phyloP scores from a whole-genome alignment of 2,113 vertebrate species.

The Seriola rivoliana region DNA sequence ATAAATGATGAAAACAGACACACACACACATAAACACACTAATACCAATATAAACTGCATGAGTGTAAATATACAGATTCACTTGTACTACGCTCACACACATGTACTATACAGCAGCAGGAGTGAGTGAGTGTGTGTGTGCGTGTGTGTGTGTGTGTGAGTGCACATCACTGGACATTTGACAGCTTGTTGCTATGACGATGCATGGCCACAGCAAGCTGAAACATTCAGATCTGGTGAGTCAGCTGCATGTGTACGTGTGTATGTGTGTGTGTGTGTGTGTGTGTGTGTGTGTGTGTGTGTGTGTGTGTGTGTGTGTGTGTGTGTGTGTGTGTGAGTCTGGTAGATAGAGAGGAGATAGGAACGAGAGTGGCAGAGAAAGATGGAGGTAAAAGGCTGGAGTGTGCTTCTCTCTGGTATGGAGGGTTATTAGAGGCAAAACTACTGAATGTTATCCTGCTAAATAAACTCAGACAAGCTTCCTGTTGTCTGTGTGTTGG shows the following conservation, averaged over 20 bases:
- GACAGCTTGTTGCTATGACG: slow-evolving; percentile 46
- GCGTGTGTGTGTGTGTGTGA: not conserved
- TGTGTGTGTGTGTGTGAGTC: not conserved
- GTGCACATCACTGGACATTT: slow-evolving; percentile 14
- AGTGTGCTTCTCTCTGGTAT: too few species aligned
- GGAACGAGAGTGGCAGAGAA: not conserved
- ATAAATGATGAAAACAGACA: too few species aligned
- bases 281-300: not conserved
- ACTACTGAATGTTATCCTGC: too few species aligned
- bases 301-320: not conserved
- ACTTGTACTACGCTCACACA: not conserved
- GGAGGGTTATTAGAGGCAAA: too few species aligned
- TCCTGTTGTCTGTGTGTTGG: not conserved
- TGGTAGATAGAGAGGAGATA: not conserved
- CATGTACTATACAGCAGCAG: not conserved
- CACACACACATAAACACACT: not conserved
- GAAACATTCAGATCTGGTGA: slow-evolving; percentile 15
- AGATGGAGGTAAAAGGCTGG: not conserved
- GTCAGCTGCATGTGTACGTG: not conserved
- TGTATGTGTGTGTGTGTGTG: not conserved
- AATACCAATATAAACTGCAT: not conserved
- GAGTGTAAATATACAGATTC: not conserved
- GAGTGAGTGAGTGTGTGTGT: too few species aligned
- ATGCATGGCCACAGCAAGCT: slow-evolving; percentile 6
- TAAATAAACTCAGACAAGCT: too few species aligned